phyloP scores from a whole-genome alignment of 2,888 invertebrate genomes.

The Neoscelio sp. region DNA sequence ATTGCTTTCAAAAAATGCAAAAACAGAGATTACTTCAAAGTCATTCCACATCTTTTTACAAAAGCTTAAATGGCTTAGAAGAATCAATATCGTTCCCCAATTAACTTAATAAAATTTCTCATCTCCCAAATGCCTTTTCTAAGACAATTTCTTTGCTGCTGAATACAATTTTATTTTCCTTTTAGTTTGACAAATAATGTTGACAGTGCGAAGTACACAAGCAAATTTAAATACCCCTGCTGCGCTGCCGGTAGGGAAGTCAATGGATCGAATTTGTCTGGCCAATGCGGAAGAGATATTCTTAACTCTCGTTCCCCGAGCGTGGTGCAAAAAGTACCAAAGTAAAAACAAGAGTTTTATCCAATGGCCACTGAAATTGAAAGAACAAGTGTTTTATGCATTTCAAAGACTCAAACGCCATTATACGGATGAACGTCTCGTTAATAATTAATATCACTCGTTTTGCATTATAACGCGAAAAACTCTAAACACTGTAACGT shows the following conservation, averaged over 20 bases:
- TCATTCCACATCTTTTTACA: too few species aligned
- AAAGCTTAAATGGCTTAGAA: too few species aligned
- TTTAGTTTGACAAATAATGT: background rate
- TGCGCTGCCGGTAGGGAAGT: slow-evolving; percentile 78
- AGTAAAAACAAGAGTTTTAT: slow-evolving; percentile 60
- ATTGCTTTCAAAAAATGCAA: too few species aligned
- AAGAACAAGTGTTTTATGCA: slow-evolving; percentile 40
- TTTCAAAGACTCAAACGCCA: slow-evolving; percentile 32
- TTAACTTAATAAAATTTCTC: too few species aligned
- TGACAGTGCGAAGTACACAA: background rate
- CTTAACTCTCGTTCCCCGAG: slow-evolving; percentile 72
- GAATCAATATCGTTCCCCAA: too few species aligned
- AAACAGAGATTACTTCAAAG: too few species aligned
- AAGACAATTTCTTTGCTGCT: too few species aligned
- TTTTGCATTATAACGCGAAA: slow-evolving; percentile 45
- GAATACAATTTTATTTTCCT: too few species aligned
- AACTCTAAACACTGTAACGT: slow-evolving; percentile 20
- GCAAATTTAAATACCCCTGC: slow-evolving; percentile 77
- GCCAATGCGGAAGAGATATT: slow-evolving; percentile 77
- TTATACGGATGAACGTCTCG: slow-evolving; percentile 15
- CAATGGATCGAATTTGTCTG: slow-evolving; percentile 79
- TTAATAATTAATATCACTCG: slow-evolving; percentile 40
- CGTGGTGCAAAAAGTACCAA: slow-evolving; percentile 56
- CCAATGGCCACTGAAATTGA: slow-evolving; percentile 55
- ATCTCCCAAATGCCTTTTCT: too few species aligned